These are phyloP conservation scores for Mus musculus DNA, from an alignment of 2,113 vertebrate genomes.

Conservation along the genomic window GRCm39 chr16:60822001-60822500, in stretches of 20 bases:
- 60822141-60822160: slow-evolving; percentile 24
- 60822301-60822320: neutral
- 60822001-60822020: neutral
- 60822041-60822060: neutral
- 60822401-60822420: slow-evolving; percentile 21
- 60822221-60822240: neutral
- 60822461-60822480: slow-evolving; percentile 46
- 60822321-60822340: slow-evolving; percentile 17
- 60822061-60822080: neutral
- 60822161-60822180: neutral
- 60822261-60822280: slow-evolving; percentile 29
- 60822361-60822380: slow-evolving; percentile 27
- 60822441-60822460: slow-evolving; percentile 51
- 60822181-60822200: neutral
- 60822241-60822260: neutral
- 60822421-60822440: neutral
- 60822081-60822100: neutral
- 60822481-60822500: neutral
- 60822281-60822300: slow-evolving; percentile 8
- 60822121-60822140: neutral
- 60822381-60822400: neutral
- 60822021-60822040: neutral
- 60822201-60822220: neutral
- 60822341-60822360: slow-evolving; percentile 69
- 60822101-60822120: neutral